Evolutionary conservation across 2,113 vertebrate species (phyloP).

Genomic region (Phaetusa simplex): DNA sequence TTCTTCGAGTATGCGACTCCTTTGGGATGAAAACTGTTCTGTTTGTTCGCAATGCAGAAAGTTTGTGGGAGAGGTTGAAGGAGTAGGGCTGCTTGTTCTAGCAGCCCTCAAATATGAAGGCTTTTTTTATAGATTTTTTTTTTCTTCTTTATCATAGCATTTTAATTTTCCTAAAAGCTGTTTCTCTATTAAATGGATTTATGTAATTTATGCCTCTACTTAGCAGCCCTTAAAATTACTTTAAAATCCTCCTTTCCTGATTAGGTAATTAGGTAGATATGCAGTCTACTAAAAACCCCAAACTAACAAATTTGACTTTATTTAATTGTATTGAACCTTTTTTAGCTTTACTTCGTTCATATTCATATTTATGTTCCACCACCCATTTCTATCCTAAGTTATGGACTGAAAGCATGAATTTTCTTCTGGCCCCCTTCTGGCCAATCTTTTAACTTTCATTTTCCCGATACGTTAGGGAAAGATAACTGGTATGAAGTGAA

Average conservation of each 20-base stretch:
- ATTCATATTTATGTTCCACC: not conserved
- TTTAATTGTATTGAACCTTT: not conserved
- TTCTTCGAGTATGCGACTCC: not conserved
- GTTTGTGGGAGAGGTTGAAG: not conserved
- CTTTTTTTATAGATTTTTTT: not conserved
- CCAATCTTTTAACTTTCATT: not conserved
- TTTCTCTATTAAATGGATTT: not conserved
- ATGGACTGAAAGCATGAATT: not conserved
- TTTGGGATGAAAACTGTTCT: not conserved
- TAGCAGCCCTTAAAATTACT: not conserved
- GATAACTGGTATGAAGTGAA: not conserved
- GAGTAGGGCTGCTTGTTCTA: not conserved
- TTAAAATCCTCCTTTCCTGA: not conserved
- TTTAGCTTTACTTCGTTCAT: not conserved
- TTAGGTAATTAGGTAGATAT: not conserved
- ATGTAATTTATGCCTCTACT: not conserved
- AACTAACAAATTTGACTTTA: not conserved
- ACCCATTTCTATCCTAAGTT: not conserved
- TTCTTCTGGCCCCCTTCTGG: not conserved
- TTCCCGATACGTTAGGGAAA: not conserved
- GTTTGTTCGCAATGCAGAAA: not conserved
- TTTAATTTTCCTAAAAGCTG: not conserved
- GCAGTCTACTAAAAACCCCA: not conserved
- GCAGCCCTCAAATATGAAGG: not conserved
- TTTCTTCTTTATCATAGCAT: not conserved